Evolutionary conservation across 2,888 invertebrate genomes (phyloP), one percentile per base, ranked within the genome.

Genomic region (Lasioglossum figueresi): DNA sequence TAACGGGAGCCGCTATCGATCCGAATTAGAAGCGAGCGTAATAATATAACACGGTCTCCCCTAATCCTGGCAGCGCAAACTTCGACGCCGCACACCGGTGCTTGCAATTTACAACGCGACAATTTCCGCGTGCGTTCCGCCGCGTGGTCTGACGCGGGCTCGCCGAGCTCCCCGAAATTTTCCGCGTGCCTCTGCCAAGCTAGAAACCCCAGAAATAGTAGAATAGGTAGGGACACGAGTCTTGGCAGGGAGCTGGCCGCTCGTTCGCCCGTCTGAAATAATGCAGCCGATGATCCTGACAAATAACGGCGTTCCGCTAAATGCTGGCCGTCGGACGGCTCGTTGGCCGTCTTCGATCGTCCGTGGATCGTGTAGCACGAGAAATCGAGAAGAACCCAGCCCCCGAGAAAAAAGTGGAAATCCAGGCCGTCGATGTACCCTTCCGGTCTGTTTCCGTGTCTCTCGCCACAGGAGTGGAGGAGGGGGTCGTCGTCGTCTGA

Each of bases 181-280:
- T 56, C 68, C 66, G 31, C 19, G 63, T 81, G 31, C 52, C 34
- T 56, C 63, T 71, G 83, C 52, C 83, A 56, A 76, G 52, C 40
- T 48, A 16, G 73, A n/a, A 73, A 45, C 40, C 83, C 74, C 84
- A 84, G 79, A 83, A 84, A 84, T 84, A 84, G 84, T 83, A 83
- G 79, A 83, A 84, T 75, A 73, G 76, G 75, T 66, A 77, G 81
- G 48, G 45, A 19, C 48, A 23, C 48, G 37, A 27, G n/a, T 72
- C 78, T 84, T 84, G 84, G 84, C 84, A 84, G 48, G 70, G 76
- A 76, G 45, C 72, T 66, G 71, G 75, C 71, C 63, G 76, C 48
- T 76, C 76, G 76, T 48, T 71, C 52, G 81, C 81, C 72, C 34
- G 76, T 81, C 76, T 76, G 72, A 76, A 79, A 79, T 72, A 83